Conservation (phyloP, 1,140 invertebrate species). For the Geopemphigus sp. region DNA sequence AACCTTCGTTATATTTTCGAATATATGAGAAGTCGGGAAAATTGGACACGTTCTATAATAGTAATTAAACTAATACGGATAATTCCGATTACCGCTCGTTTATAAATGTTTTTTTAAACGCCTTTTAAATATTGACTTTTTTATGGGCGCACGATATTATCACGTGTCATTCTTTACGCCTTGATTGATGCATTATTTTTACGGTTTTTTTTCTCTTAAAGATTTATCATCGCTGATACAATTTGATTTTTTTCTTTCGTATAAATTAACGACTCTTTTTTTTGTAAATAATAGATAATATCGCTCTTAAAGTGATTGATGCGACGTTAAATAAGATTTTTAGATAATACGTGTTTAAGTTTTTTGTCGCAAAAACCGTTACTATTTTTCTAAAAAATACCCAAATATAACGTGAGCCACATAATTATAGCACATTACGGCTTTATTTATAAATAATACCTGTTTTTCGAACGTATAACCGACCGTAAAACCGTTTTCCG, state of each 20-base stretch:
- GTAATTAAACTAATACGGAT: not conserved
- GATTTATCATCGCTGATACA: constrained; percentile 17
- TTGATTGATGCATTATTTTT: constrained; percentile 26
- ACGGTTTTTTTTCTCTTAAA: not conserved
- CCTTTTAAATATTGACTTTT: not conserved
- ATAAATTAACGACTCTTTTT: constrained; percentile 35
- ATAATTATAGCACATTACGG: no score
- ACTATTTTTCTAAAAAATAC: no score
- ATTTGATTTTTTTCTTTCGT: not conserved
- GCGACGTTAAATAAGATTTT: constrained; percentile 17
- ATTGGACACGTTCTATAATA: no score
- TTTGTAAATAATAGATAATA: not conserved
- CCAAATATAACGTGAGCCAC: no score
- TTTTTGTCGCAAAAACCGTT: no score
- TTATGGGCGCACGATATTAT: not conserved
- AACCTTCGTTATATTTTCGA: no score
- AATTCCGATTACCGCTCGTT: not conserved
- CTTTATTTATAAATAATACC: no score
- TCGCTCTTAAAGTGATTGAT: constrained; percentile 24
- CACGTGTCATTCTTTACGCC: not conserved
- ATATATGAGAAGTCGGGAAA: no score
- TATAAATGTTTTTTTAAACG: not conserved
- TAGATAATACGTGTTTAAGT: not conserved
- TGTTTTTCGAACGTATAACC: no score
- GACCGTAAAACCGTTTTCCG: no score